Evolutionary conservation across 2,113 vertebrate species (phyloP).

Genomic region (Indicator indicator): DNA sequence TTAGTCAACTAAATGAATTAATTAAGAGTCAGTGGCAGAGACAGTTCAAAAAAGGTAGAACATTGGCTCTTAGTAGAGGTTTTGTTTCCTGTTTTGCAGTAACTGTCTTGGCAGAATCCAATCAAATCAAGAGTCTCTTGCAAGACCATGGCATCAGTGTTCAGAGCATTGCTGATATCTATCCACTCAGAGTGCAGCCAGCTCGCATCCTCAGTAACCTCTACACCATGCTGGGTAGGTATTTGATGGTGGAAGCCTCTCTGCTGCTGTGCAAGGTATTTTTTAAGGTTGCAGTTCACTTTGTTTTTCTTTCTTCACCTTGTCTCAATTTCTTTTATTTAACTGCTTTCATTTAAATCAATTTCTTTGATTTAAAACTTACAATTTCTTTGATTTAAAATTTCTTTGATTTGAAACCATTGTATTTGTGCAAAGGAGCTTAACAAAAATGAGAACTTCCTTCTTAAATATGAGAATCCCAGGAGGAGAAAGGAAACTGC

Average conservation of each 20-base stretch:
- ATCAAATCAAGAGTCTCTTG: constrained; percentile 86
- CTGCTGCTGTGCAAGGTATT: neutral
- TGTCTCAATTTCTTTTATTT: no score
- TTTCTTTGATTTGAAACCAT: no score
- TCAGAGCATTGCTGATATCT: constrained; percentile 87
- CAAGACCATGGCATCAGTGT: constrained; percentile 81
- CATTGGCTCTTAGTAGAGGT: neutral
- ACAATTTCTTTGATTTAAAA: no score
- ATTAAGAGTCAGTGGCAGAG: neutral
- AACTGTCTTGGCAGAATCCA: constrained; percentile 90
- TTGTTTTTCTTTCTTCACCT: no score
- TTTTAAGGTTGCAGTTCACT: neutral
- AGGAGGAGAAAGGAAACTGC: no score
- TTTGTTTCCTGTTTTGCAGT: constrained; percentile 77
- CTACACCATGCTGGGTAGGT: constrained; percentile 92
- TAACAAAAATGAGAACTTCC: no score
- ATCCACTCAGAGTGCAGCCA: constrained; percentile 90
- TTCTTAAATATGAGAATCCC: no score
- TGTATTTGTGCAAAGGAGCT: no score
- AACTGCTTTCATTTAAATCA: no score
- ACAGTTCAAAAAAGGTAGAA: neutral
- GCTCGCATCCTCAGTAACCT: constrained; percentile 95
- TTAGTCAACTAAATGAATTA: neutral
- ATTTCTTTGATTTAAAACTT: no score
- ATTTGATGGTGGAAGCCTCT: neutral